Base-by-base conservation (phyloP, 2,888 invertebrate genomes). In the Epistrophe eligans region DNA sequence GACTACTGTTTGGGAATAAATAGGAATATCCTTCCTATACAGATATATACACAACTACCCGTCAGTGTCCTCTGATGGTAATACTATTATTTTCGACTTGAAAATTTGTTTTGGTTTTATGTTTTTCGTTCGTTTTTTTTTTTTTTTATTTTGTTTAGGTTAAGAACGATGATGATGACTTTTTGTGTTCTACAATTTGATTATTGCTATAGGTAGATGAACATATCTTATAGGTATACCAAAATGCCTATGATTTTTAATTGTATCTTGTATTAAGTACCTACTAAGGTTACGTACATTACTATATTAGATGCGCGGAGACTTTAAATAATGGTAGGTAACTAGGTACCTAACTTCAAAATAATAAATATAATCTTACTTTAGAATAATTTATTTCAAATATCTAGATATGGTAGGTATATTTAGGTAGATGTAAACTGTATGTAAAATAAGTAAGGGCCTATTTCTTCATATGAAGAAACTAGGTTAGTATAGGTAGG, bases 1-100 rank as follows among this genome's bases (percentile, higher is more conserved):
- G 74, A 83, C 79, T 48, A 73, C 74, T 79, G 52, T 76, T 52
- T 79, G 50, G 76, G 60, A 81, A 84, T 55, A 70, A 84, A 84
- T 66, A 64, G 40, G 81, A 70, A 62, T 35, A 62, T 43, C 10
- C 50, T 17, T 32, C 10, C 19, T 28, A 43, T 52, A 55, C 38
- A 38, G 17, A 9, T 52, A 66, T 38, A 40, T 24, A 24, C 10
- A 40, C 38, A 60, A 8, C 40, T 62, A 40, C 62, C 40, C 38
- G 17, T 8, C n/a, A 35, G 15, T 50, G 6, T 32, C 13, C 15
- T 38, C 13, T 40, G n/a, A 43, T 38, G 52, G 52, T 40, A 62
- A 32, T 66, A 35, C 66, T 66, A 8, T n/a, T 48, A 57, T 73
- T 73, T 73, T 76, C 62, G 67, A 79, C 60, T 35, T 58, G 19